These are phyloP conservation scores for Piprites chloris DNA, from an alignment of 2,113 vertebrate species.

Conservation along the genomic window DNA sequence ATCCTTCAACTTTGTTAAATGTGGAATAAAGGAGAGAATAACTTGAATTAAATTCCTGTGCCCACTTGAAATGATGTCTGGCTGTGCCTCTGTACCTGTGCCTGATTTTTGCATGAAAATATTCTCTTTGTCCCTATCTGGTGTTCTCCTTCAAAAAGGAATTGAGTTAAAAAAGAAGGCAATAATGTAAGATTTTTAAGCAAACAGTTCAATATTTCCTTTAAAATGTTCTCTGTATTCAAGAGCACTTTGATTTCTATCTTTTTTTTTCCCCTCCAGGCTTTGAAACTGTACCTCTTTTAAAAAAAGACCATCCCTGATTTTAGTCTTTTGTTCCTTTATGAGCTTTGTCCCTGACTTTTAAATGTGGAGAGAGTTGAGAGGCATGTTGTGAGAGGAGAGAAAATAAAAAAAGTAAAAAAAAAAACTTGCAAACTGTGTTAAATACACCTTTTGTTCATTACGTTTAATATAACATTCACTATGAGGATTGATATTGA, in stretches of 20 bases:
- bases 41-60: constrained; percentile 85
- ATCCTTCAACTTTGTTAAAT: constrained; percentile 84
- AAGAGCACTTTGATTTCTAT: constrained; percentile 84
- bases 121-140: constrained; percentile 84
- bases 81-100: constrained; percentile 83
- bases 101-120: constrained; percentile 86
- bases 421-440: constrained; percentile 78
- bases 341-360: constrained; percentile 81
- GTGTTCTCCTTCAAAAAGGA: constrained; percentile 84
- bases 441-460: constrained; percentile 83
- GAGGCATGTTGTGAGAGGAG: constrained; percentile 79
- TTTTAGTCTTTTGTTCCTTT: constrained; percentile 83
- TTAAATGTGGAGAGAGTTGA: constrained; percentile 77
- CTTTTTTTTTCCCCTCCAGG: constrained; percentile 73
- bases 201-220: constrained; percentile 87
- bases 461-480: constrained; percentile 82
- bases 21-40: constrained; percentile 82
- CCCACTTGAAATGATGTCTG: constrained; percentile 84
- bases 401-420: constrained; percentile 66
- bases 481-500: constrained; percentile 72
- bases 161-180: constrained; percentile 82
- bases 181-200: constrained; percentile 86
- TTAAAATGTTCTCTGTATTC: constrained; percentile 85
- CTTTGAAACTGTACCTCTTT: constrained; percentile 83
- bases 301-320: constrained; percentile 79